These are phyloP conservation scores for Actinostola sp. DNA, from an alignment of 92 coral and sea anemone genomes.

Conservation along the genomic window DNA sequence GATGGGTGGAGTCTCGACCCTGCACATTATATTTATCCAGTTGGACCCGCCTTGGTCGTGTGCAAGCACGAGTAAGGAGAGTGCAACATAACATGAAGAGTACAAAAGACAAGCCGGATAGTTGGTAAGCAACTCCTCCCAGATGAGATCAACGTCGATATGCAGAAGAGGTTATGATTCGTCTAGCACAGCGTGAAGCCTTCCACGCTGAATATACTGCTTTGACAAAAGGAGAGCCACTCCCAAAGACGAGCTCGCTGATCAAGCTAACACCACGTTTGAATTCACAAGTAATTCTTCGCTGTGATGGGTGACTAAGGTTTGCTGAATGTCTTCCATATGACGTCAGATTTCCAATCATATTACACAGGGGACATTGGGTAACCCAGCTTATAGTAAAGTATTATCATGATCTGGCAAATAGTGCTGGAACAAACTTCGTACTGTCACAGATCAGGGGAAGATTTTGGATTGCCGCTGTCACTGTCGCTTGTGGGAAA, in stretches of 20 bases:
- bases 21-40: slow-evolving; percentile 45
- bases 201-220: slow-evolving; percentile 51
- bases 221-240: slow-evolving; percentile 19
- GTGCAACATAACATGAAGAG: slow-evolving; percentile 48
- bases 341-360: slow-evolving; percentile 47
- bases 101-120: not conserved
- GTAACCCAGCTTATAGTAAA: too few species aligned
- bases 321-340: slow-evolving; percentile 54
- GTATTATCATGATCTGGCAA: slow-evolving; percentile 53
- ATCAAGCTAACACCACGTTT: too few species aligned
- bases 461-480: slow-evolving; percentile 53
- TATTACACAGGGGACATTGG: slow-evolving; percentile 53
- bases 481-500: slow-evolving; percentile 54
- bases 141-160: slow-evolving; percentile 41
- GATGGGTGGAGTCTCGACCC: slow-evolving; percentile 52
- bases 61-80: slow-evolving; percentile 49
- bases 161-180: slow-evolving; percentile 52
- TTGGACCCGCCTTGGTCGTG: slow-evolving; percentile 21
- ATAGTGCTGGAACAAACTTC: slow-evolving; percentile 62
- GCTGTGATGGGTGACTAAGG: slow-evolving; percentile 46
- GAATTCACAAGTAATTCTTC: slow-evolving; percentile 53
- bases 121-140: slow-evolving; percentile 40
- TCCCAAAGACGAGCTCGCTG: slow-evolving; percentile 35
- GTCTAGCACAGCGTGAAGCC: slow-evolving; percentile 52
- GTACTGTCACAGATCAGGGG: too few species aligned